Base-by-base conservation (phyloP, 2,797 vertebrate species). In the Macroramphosus scolopax region DNA sequence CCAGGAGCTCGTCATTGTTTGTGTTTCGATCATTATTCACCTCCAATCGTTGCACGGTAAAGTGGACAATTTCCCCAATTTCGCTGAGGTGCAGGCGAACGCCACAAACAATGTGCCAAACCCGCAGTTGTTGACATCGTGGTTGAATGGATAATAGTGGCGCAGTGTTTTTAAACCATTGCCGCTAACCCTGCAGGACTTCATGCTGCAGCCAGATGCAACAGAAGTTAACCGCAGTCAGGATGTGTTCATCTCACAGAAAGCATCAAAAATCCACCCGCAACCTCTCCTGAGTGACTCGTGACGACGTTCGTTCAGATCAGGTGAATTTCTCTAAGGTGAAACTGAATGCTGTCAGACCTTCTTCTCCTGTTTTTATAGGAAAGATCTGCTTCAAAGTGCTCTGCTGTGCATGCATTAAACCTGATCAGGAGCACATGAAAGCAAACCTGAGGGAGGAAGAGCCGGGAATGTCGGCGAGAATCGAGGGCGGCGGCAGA, bases 341-440 rank as follows among this genome's bases (percentile, higher is more conserved):
- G 14, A 39, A 24, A 14, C 26, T 17, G 4, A 39, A 39, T 12
- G 34, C 17, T 36, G 17, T 13, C 25, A 10, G 5, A 20, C 1
- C 11, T 9, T 28, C 14, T 14, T 18, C 5, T 5, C 17, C 6
- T 5, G 6, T 43, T 50, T 50, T 26, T 2, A 34, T 15, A 8
- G 12, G 26, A 53, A 35, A 36, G 3, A n/a, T 14, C 38, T 33
- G 20, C 12, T 56, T 35, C 3, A 30, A 31, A 46, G n/a, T 24
- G 53, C 1, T 26, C 3, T 45, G 6, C 8, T 33, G 22, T 36
- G 30, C 28, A 36, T 12, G 17, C 15, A 36, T 50, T 25, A 30
- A 15, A 34, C 1, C 6, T 42, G 15, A 59, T 14, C 28, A 13
- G n/a, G 20, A 26, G 34, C 17, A 15, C 14, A 47, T 26, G 6